These are phyloP conservation scores for Datnioides undecimradiatus DNA, from an alignment of 2,113 vertebrate species.

Conservation along the genomic window DNA sequence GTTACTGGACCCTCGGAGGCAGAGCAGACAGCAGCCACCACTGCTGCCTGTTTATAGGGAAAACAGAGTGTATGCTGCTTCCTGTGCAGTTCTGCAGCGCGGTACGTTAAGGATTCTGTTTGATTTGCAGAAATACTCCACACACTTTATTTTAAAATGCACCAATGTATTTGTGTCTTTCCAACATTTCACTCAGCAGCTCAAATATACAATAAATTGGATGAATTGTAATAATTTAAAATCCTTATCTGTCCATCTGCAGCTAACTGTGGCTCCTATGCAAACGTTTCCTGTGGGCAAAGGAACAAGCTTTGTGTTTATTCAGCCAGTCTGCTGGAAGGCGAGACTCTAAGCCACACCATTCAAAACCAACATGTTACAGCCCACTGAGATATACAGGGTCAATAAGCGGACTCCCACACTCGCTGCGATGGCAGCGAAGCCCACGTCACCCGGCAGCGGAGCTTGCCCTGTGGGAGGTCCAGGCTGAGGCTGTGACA, in stretches of 20 bases:
- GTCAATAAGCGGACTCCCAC: slow-evolving; percentile 54
- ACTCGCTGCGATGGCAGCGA: slow-evolving; percentile 36
- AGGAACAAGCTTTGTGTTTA: slow-evolving; percentile 39
- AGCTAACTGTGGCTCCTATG: slow-evolving; percentile 31
- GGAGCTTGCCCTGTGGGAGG: slow-evolving; percentile 63
- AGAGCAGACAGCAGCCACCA: slow-evolving; percentile 26
- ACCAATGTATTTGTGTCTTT: neutral
- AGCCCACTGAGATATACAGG: slow-evolving; percentile 45
- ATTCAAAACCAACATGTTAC: slow-evolving; percentile 58
- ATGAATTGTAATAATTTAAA: neutral
- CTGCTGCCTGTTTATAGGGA: slow-evolving; percentile 29
- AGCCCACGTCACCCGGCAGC: slow-evolving; percentile 26
- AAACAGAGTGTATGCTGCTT: slow-evolving; percentile 2
- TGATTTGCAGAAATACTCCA: neutral
- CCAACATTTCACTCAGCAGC: neutral
- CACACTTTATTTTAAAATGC: neutral
- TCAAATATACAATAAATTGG: neutral
- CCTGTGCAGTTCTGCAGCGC: neutral
- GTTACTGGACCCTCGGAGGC: slow-evolving; percentile 58
- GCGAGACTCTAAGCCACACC: slow-evolving; percentile 34
- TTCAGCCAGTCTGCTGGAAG: slow-evolving; percentile 47
- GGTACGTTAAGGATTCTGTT: neutral
- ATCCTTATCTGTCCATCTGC: slow-evolving; percentile 15
- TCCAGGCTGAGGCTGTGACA: slow-evolving; percentile 58
- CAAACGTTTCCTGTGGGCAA: slow-evolving; percentile 17